Evolutionary conservation across 2,888 invertebrate genomes (phyloP).

Genomic region (Drosophila maculinotata): DNA sequence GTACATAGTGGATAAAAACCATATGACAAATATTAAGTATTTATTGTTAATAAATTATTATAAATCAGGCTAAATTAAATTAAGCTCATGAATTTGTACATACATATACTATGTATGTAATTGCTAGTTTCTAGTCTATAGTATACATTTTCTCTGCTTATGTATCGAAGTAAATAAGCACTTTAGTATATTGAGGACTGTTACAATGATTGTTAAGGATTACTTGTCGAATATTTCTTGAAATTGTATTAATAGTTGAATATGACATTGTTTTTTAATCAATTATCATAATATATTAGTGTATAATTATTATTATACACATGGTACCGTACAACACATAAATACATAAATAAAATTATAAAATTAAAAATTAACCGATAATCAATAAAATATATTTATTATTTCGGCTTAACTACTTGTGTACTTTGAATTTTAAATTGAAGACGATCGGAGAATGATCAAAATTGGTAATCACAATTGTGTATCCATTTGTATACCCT

Average conservation of each 20-base stretch:
- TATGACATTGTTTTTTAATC: slow-evolving; percentile 30
- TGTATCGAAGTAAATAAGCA: slow-evolving; percentile 13
- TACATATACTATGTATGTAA: slow-evolving; percentile 28
- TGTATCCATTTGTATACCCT: too few species aligned
- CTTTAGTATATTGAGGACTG: slow-evolving; percentile 48
- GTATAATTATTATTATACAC: slow-evolving; percentile 20
- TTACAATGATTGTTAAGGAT: slow-evolving; percentile 53
- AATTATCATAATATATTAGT: slow-evolving; percentile 36
- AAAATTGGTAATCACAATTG: too few species aligned
- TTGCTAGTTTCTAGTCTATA: slow-evolving; percentile 61
- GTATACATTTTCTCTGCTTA: slow-evolving; percentile 14
- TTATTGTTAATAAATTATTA: slow-evolving; percentile 50
- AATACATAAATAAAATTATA: slow-evolving; percentile 23
- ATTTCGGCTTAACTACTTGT: background rate
- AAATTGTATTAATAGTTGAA: slow-evolving; percentile 33
- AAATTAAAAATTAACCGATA: slow-evolving; percentile 25
- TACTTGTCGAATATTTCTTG: slow-evolving; percentile 37
- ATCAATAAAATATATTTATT: background rate
- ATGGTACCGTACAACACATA: slow-evolving; percentile 36
- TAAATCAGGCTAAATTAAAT: slow-evolving; percentile 21
- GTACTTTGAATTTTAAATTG: background rate
- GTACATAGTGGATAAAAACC: slow-evolving; percentile 36
- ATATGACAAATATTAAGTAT: slow-evolving; percentile 28
- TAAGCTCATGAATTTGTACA: slow-evolving; percentile 21
- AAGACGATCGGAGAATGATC: background rate